Percentiles rank a stretch among this genome's conserved stretches.
phyloP scores from a whole-genome alignment of 2,113 vertebrate species.

The Nothocercus julius region DNA sequence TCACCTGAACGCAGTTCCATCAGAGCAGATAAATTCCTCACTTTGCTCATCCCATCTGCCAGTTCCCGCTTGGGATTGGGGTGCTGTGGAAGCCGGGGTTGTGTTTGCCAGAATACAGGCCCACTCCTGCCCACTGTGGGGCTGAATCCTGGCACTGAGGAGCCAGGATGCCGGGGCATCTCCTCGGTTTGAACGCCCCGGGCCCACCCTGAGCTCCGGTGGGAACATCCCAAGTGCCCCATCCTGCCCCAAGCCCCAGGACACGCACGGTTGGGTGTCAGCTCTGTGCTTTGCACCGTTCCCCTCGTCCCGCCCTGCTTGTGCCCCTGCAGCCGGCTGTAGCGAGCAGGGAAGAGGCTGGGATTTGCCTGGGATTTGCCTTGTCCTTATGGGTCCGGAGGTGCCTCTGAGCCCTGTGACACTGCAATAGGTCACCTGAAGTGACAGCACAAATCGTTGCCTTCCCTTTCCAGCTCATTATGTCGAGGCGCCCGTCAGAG shows the following conservation, averaged over 20 bases:
- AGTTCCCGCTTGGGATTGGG: not conserved
- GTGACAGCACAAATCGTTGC: slow-evolving; percentile 1
- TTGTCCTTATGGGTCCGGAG: not conserved
- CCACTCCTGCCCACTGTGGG: not conserved
- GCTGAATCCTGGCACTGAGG: not conserved
- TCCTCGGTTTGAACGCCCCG: not conserved
- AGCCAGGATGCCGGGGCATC: fast-evolving
- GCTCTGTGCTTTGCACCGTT: not conserved
- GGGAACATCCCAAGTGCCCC: not conserved
- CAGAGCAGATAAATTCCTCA: not conserved
- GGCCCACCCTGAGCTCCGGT: not conserved
- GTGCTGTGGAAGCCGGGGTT: not conserved
- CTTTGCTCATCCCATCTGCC: not conserved
- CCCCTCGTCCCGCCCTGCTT: fast-evolving
- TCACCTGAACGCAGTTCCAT: not conserved
- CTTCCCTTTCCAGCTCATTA: slow-evolving; percentile 50
- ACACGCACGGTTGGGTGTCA: too few species aligned
- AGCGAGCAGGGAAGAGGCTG: not conserved
- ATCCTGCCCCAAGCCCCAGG: not conserved
- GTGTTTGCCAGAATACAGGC: not conserved
- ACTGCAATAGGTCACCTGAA: slow-evolving; percentile 39
- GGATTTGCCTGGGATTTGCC: not conserved
- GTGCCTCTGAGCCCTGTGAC: not conserved
- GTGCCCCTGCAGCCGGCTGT: not conserved
- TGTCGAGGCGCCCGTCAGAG: not conserved